These are phyloP conservation scores for Ametastegia equiseti DNA, from an alignment of 2,888 invertebrate genomes.

Conservation along the genomic window DNA sequence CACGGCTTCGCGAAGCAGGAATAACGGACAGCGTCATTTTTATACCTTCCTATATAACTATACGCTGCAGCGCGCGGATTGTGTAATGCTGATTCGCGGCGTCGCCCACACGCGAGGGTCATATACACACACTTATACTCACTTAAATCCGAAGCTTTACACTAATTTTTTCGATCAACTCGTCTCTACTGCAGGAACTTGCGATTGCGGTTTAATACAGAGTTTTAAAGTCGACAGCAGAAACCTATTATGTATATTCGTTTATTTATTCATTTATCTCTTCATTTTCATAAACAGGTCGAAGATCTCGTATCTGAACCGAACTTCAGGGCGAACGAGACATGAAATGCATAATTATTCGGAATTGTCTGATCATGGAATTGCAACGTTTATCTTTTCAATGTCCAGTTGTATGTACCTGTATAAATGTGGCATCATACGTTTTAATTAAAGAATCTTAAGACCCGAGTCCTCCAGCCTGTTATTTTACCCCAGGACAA, in stretches of 20 bases:
- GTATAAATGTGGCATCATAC: background rate
- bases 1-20: background rate
- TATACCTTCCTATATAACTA: constrained; percentile 7
- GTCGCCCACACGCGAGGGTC: background rate
- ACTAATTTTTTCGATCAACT: too few relatives aligned
- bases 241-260: background rate
- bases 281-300: background rate
- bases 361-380: background rate
- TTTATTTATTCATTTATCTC: background rate
- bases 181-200: too few relatives aligned
- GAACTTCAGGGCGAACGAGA: background rate
- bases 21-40: constrained; percentile 29
- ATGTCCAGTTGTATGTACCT: too few relatives aligned
- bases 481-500: background rate
- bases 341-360: background rate
- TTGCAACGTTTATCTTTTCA: too few relatives aligned
- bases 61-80: constrained; percentile 11
- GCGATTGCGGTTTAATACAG: too few relatives aligned
- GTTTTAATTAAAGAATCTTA: background rate
- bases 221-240: background rate
- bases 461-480: background rate
- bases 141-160: too few relatives aligned
- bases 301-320: background rate
- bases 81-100: constrained; percentile 21
- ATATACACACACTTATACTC: background rate